Evolutionary conservation across 2,113 vertebrate species (phyloP).

Genomic region (Vidua macroura): DNA sequence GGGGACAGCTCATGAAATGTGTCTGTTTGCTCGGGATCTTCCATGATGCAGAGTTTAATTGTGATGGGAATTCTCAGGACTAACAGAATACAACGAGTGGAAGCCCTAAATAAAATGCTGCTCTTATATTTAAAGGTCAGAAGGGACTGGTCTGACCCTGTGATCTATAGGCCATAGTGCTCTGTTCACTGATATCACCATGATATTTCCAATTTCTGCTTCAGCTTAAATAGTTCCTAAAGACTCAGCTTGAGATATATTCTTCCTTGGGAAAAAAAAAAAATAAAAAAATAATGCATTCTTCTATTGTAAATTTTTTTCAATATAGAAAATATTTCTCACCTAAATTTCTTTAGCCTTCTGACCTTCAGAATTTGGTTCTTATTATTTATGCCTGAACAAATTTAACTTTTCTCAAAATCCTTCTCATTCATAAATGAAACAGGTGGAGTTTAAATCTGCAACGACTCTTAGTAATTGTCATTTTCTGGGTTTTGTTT

Average conservation of each 20-base stretch:
- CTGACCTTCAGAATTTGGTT: neutral
- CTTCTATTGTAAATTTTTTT: neutral
- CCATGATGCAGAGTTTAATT: neutral
- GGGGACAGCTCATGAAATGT: neutral
- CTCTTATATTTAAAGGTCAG: neutral
- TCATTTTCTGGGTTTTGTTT: accelerated
- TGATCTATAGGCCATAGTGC: neutral
- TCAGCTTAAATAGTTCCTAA: neutral
- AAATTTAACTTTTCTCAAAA: neutral
- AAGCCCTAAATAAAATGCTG: neutral
- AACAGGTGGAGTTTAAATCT: neutral
- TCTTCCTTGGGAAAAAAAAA: neutral
- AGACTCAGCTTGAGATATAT: neutral
- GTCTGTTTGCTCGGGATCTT: neutral
- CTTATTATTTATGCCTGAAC: neutral
- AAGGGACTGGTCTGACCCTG: neutral
- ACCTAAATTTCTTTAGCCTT: neutral
- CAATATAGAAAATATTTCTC: neutral
- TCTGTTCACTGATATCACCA: neutral
- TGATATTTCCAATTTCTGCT: neutral
- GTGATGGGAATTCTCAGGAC: neutral
- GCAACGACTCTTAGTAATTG: neutral
- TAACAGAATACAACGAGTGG: neutral
- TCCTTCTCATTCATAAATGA: neutral
- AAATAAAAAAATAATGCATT: neutral